Conservation (phyloP, 2,113 vertebrate species). For the Pavo muticus region DNA sequence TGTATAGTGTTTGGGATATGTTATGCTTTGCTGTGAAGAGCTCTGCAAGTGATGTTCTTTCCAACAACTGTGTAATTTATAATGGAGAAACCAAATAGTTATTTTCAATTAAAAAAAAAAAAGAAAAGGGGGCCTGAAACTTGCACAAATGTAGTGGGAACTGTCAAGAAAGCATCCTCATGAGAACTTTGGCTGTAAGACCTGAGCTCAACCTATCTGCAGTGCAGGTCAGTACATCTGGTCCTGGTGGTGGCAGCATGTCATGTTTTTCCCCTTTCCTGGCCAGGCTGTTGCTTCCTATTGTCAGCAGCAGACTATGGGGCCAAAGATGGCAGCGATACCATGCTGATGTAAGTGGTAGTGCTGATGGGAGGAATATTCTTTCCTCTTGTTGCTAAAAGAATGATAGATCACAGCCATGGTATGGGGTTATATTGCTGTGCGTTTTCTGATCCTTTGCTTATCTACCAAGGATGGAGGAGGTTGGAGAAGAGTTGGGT, state of each 20-base stretch:
- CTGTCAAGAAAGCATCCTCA: not conserved
- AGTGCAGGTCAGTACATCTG: rapidly evolving
- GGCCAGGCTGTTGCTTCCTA: not conserved
- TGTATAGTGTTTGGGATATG: not conserved
- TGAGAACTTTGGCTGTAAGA: not conserved
- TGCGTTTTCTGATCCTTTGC: not conserved
- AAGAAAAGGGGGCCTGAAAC: not conserved
- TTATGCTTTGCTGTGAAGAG: not conserved
- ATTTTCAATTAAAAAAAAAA: not conserved
- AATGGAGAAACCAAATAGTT: not conserved
- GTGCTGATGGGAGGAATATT: not conserved
- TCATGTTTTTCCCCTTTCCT: not conserved
- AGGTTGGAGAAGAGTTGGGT: not conserved
- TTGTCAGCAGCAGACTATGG: not conserved
- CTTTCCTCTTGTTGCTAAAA: not conserved
- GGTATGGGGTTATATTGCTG: not conserved
- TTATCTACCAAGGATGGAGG: not conserved
- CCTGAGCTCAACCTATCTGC: not conserved
- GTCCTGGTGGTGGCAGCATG: not conserved
- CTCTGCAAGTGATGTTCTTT: not conserved
- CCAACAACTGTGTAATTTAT: not conserved
- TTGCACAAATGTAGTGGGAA: not conserved
- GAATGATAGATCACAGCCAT: not conserved
- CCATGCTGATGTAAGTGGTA: not conserved
- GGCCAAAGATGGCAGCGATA: not conserved